A percentile compares a stretch with the other conserved stretches of the same genome.
Conservation (phyloP, 2,797 vertebrate species). For the Poecilia picta region DNA sequence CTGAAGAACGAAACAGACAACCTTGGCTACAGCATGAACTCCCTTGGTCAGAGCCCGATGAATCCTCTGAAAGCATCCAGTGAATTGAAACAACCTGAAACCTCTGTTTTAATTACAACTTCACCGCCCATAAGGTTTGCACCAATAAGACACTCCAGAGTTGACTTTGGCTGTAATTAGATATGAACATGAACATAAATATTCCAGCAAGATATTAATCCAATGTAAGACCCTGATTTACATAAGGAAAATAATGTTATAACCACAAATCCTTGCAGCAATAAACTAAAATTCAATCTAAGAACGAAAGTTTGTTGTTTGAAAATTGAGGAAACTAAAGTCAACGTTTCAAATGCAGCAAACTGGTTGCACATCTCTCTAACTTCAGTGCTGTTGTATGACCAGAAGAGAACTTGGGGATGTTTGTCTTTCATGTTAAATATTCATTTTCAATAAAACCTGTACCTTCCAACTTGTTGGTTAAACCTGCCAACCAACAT, state of each 20-base stretch:
- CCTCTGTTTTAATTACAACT: conserved; percentile 71
- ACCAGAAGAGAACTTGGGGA: neutral
- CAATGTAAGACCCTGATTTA: neutral
- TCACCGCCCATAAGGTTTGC: conserved; percentile 48
- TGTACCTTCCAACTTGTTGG: neutral
- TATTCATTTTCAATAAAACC: neutral
- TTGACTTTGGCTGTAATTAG: conserved; percentile 33
- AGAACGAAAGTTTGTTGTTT: neutral
- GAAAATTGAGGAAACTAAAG: neutral
- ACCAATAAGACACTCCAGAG: conserved; percentile 24
- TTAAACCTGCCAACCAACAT: too few species aligned
- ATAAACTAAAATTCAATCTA: neutral
- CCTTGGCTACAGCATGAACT: conserved; percentile 71
- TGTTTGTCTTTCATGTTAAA: neutral
- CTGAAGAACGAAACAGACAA: conserved; percentile 71
- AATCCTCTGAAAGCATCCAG: conserved; percentile 76
- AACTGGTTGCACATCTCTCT: neutral
- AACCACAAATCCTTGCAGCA: neutral
- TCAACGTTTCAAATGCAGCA: neutral
- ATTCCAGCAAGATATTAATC: conserved; percentile 24
- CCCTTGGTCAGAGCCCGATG: conserved; percentile 69
- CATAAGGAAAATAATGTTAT: neutral
- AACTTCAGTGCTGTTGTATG: neutral
- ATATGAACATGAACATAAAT: conserved; percentile 34
- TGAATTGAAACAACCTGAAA: conserved; percentile 75